Percentiles rank a stretch among this genome's conserved stretches.
Conservation (phyloP, 2,888 invertebrate genomes). For the Aspidiotus rigidus region DNA sequence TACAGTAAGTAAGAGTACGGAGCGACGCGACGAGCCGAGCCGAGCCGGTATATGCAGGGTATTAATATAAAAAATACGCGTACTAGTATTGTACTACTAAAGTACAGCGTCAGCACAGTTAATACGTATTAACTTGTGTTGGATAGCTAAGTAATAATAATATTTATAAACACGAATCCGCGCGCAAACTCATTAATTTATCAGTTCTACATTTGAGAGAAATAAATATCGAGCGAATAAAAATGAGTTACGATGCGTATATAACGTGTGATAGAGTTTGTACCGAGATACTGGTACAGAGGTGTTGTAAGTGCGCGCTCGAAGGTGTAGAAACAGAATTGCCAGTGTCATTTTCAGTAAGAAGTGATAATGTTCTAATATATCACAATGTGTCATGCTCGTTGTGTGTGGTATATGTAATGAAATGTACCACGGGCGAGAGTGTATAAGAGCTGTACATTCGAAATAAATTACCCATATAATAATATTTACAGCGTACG, state of each 20-base stretch:
- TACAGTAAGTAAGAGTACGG: no score
- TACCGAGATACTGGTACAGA: not conserved
- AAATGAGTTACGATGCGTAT: conserved; percentile 10
- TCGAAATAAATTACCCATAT: conserved; percentile 28
- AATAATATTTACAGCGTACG: conserved; percentile 31
- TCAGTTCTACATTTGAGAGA: conserved; percentile 2
- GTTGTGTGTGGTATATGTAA: conserved; percentile 33
- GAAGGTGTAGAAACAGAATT: conserved; percentile 31
- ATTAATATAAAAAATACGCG: no score
- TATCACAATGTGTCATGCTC: conserved; percentile 24
- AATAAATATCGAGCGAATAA: conserved; percentile 23
- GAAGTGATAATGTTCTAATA: conserved; percentile 34
- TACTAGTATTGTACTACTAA: no score
- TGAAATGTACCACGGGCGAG: conserved; percentile 31
- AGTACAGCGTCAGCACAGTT: no score
- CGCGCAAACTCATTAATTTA: conserved; percentile 5
- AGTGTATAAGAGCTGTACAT: conserved; percentile 11
- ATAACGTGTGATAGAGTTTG: not conserved
- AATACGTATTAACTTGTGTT: no score
- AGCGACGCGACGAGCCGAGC: no score
- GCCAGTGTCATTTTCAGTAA: conserved; percentile 30
- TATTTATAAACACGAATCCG: conserved; percentile 3
- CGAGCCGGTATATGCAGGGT: no score
- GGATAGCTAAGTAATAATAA: not conserved
- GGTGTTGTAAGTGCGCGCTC: not conserved